A percentile compares a stretch with the other conserved stretches of the same genome.
phyloP scores from a whole-genome alignment of 2,797 vertebrate species.

The Salarias fasciatus region DNA sequence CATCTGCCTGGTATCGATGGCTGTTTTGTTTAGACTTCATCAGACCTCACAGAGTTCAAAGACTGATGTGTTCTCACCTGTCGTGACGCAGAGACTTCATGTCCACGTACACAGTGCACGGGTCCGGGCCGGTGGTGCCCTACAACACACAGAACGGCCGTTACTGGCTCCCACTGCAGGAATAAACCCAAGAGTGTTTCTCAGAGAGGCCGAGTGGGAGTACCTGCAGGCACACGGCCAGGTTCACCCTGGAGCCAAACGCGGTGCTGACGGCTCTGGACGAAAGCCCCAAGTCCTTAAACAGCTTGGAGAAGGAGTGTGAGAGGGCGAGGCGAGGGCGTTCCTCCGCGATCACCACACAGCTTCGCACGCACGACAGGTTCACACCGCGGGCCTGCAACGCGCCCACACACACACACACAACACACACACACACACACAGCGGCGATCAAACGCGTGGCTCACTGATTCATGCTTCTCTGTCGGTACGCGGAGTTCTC shows the following conservation, averaged over 20 bases:
- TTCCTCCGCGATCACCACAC: conserved; percentile 97
- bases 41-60: too few species aligned
- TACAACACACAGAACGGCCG: conserved; percentile 76
- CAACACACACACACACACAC: too few species aligned
- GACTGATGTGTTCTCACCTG: conserved; percentile 80
- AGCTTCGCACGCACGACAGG: conserved; percentile 94
- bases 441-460: neutral
- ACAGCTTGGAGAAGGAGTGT: conserved; percentile 98
- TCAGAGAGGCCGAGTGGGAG: neutral
- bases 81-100: conserved; percentile 98
- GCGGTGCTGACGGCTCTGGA: conserved; percentile 96
- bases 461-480: neutral
- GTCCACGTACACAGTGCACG: conserved; percentile 97
- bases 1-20: too few species aligned
- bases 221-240: conserved; percentile 97
- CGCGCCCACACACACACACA: neutral
- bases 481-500: conserved; percentile 1
- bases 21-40: too few species aligned
- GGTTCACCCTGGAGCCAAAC: conserved; percentile 97
- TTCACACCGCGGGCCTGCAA: conserved; percentile 92
- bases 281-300: conserved; percentile 96
- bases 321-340: conserved; percentile 91
- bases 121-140: conserved; percentile 98
- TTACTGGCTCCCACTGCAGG: conserved; percentile 8
- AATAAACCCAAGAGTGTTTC: neutral